A percentile compares a stretch with the other conserved stretches of the same genome.
Evolutionary conservation across 2,797 vertebrate genomes (phyloP).

Genomic region (Perdix hodgsoniae): DNA sequence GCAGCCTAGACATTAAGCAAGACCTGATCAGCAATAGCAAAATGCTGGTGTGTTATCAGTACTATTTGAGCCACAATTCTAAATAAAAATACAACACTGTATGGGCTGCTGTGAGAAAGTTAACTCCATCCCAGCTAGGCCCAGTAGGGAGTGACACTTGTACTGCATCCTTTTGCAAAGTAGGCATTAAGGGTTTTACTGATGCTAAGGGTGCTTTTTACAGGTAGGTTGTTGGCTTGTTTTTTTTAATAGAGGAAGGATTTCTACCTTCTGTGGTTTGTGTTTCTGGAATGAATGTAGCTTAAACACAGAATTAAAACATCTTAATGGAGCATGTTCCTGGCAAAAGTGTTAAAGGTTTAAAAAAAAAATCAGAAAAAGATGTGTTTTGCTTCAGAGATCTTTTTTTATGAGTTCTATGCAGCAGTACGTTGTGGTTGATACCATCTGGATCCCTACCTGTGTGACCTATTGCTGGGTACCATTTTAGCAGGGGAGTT

Average conservation of each 20-base stretch:
- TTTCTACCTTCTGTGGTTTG: neutral
- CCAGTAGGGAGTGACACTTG: neutral
- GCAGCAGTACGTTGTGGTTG: neutral
- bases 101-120: neutral
- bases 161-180: neutral
- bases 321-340: neutral
- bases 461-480: too few species aligned
- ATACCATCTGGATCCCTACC: neutral
- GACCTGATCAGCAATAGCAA: neutral
- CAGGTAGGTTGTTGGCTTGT: neutral
- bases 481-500: too few species aligned
- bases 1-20: neutral
- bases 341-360: neutral
- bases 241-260: neutral
- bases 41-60: neutral
- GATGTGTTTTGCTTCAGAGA: too few species aligned
- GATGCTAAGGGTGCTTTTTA: neutral
- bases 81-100: neutral
- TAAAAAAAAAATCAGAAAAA: neutral
- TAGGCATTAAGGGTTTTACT: neutral
- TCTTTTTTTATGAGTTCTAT: neutral
- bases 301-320: neutral
- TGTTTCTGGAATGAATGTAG: neutral
- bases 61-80: neutral
- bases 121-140: neutral